These are phyloP conservation scores for Oxyscelio sp. DNA, from an alignment of 2,888 invertebrate species.

Conservation along the genomic window DNA sequence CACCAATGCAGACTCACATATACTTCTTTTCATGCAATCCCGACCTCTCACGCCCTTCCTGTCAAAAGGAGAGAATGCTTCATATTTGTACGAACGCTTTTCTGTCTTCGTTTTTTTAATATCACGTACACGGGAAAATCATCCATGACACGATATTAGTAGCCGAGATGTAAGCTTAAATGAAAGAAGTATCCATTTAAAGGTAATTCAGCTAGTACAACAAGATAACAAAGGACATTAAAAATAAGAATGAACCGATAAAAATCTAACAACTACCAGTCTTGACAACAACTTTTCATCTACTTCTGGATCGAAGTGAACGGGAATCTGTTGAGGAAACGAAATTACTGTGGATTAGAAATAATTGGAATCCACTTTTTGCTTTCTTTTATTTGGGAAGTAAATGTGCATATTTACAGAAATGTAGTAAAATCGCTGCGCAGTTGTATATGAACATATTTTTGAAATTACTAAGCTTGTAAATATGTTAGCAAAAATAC, in stretches of 20 bases:
- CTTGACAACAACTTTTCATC: constrained; percentile 64
- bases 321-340: not conserved
- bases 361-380: constrained; percentile 39
- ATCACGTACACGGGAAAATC: constrained; percentile 53
- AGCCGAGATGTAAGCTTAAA: constrained; percentile 31
- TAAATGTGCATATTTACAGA: constrained; percentile 35
- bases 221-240: constrained; percentile 52
- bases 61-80: constrained; percentile 74
- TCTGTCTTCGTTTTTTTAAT: constrained; percentile 55
- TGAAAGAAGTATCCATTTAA: constrained; percentile 57
- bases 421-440: too few relatives aligned
- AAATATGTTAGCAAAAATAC: too few relatives aligned
- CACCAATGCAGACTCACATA: constrained; percentile 91
- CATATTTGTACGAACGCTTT: constrained; percentile 60
- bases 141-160: constrained; percentile 63
- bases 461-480: too few relatives aligned
- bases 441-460: too few relatives aligned
- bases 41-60: constrained; percentile 91
- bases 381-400: constrained; percentile 22
- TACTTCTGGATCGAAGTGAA: not conserved
- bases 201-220: constrained; percentile 29
- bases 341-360: constrained; percentile 38
- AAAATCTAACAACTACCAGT: constrained; percentile 59
- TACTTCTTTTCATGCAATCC: constrained; percentile 91
- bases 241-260: constrained; percentile 66